Evolutionary conservation across 2,888 invertebrate species (phyloP).

Genomic region (Hartigia nigra): DNA sequence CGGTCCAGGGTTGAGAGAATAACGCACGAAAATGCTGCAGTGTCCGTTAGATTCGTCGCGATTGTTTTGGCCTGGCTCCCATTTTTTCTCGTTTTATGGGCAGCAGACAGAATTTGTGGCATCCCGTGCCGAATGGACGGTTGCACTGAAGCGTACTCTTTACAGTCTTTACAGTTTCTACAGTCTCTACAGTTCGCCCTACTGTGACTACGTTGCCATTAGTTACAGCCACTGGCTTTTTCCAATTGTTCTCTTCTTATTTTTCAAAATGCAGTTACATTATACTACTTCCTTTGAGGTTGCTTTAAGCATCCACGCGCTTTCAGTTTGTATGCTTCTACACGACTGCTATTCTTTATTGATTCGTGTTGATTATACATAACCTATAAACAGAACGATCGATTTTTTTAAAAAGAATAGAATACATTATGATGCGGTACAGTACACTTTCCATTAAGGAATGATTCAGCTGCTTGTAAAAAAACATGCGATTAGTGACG

Average conservation of each 20-base stretch:
- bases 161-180: constrained; percentile 15
- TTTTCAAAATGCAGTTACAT: constrained; percentile 30
- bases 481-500: neutral
- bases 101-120: constrained; percentile 44
- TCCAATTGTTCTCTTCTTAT: constrained; percentile 36
- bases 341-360: neutral
- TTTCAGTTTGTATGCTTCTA: neutral
- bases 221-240: constrained; percentile 39
- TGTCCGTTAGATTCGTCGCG: constrained; percentile 43
- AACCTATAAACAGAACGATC: neutral
- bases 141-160: constrained; percentile 39
- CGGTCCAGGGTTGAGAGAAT: neutral
- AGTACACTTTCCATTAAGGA: neutral
- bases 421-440: neutral
- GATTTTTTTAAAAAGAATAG: neutral
- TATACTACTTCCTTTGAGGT: neutral
- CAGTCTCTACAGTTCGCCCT: neutral
- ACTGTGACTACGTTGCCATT: constrained; percentile 34
- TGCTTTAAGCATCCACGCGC: neutral
- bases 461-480: neutral
- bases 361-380: neutral
- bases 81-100: constrained; percentile 46
- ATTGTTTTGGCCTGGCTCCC: constrained; percentile 48
- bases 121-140: constrained; percentile 26
- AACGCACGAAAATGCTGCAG: constrained; percentile 40